These are phyloP conservation scores for Gallinago stenura DNA, from an alignment of 2,797 vertebrate genomes.

Conservation along the genomic window DNA sequence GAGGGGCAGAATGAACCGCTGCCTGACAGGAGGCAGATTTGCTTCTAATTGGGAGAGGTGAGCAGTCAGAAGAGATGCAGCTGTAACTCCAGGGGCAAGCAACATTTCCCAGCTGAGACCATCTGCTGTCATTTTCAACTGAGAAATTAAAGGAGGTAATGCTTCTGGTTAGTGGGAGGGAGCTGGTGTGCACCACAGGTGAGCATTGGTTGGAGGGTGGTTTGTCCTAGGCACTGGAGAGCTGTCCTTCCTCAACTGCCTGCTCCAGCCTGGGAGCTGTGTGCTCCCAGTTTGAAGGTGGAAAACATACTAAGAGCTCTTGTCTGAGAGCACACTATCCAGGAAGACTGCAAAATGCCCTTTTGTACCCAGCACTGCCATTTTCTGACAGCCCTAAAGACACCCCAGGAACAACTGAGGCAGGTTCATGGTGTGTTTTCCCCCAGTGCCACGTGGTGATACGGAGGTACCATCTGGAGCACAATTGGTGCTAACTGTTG, in stretches of 20 bases:
- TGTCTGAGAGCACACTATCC: not conserved
- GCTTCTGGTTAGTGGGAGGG: not conserved
- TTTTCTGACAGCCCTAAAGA: not conserved
- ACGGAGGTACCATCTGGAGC: not conserved
- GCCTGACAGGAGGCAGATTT: conserved; percentile 49
- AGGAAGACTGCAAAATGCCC: not conserved
- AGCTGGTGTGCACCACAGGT: not conserved
- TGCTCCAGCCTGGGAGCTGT: not conserved
- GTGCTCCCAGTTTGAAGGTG: not conserved
- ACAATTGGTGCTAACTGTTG: too few species aligned
- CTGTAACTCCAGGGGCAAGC: not conserved
- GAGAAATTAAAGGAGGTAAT: not conserved
- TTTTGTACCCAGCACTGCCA: not conserved
- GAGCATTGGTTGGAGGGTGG: accelerated
- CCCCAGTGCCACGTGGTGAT: too few species aligned
- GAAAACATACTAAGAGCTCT: not conserved
- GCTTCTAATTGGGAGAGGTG: conserved; percentile 54
- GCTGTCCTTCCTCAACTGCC: not conserved
- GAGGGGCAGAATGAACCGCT: conserved; percentile 8
- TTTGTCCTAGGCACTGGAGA: not conserved
- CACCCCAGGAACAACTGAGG: not conserved
- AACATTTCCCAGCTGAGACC: conserved; percentile 32
- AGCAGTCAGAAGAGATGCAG: not conserved
- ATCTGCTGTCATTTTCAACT: conserved; percentile 4
- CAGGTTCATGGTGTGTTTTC: not conserved